Percentiles rank a stretch among this genome's conserved stretches.
phyloP scores from a whole-genome alignment of 2,113 vertebrate species.

The Bubo scandiacus region DNA sequence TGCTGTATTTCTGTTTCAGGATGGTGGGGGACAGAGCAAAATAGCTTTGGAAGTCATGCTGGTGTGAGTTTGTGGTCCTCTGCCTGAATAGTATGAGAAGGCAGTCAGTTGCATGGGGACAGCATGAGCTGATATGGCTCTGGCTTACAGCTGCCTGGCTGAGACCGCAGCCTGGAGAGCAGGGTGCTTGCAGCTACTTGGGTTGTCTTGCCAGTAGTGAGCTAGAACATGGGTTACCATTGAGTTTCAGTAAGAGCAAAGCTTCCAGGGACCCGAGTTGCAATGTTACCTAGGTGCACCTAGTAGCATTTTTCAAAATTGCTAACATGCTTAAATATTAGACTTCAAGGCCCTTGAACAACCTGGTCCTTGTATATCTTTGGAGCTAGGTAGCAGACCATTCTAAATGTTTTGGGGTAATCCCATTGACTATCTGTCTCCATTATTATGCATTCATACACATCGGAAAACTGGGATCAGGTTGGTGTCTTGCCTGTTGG shows the following conservation, averaged over 20 bases:
- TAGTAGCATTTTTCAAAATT: not conserved
- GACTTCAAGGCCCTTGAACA: not conserved
- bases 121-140: not conserved
- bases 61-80: not conserved
- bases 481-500: not conserved
- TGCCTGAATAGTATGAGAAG: not conserved
- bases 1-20: not conserved
- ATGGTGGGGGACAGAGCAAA: not conserved
- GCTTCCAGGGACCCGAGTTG: not conserved
- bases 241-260: not conserved
- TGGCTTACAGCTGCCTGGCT: not conserved
- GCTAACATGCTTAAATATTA: not conserved
- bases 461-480: not conserved
- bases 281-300: not conserved
- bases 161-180: fast-evolving
- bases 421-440: not conserved
- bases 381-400: not conserved
- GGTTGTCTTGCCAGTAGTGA: not conserved
- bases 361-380: not conserved
- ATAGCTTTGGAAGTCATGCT: too few species aligned
- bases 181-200: not conserved
- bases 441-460: not conserved
- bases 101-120: not conserved
- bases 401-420: not conserved
- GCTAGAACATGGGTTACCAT: not conserved